A percentile compares a stretch with the other conserved stretches of the same genome.
These are phyloP conservation scores for Anas capensis DNA, from an alignment of 2,797 vertebrate genomes.

Conservation along the genomic window DNA sequence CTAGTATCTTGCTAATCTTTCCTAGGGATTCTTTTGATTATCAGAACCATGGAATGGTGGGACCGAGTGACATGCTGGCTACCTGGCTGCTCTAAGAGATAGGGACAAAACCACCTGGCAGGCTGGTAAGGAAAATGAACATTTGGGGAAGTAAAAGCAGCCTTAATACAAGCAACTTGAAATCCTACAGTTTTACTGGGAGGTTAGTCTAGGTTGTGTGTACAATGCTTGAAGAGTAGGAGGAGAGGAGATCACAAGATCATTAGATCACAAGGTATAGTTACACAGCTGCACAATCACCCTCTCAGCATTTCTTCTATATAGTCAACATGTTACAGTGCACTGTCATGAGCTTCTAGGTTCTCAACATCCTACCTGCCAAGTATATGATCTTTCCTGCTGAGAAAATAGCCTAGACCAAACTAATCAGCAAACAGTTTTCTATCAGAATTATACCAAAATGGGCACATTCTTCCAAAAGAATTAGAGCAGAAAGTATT, in stretches of 20 bases:
- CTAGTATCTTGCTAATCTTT: neutral
- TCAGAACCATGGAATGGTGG: neutral
- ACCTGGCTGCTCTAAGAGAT: neutral
- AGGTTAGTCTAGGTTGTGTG: neutral
- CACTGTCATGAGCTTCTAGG: neutral
- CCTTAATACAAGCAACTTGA: neutral
- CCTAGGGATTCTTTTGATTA: neutral
- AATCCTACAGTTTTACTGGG: neutral
- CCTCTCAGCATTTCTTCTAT: neutral
- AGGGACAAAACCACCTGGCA: neutral
- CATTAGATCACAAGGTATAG: neutral
- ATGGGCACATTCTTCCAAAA: fast-evolving
- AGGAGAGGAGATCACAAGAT: neutral
- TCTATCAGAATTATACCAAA: neutral
- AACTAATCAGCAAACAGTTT: neutral
- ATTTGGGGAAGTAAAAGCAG: neutral
- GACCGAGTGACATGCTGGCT: neutral
- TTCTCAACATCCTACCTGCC: neutral
- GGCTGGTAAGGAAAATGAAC: neutral
- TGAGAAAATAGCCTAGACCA: neutral
- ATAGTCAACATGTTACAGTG: neutral
- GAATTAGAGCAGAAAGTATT: neutral
- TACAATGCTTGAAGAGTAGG: neutral
- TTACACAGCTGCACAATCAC: neutral
- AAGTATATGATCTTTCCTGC: neutral